A percentile compares a stretch with the other conserved stretches of the same genome.
Evolutionary conservation across 2,888 invertebrate species (phyloP).

Genomic region (Pyralis farinalis): DNA sequence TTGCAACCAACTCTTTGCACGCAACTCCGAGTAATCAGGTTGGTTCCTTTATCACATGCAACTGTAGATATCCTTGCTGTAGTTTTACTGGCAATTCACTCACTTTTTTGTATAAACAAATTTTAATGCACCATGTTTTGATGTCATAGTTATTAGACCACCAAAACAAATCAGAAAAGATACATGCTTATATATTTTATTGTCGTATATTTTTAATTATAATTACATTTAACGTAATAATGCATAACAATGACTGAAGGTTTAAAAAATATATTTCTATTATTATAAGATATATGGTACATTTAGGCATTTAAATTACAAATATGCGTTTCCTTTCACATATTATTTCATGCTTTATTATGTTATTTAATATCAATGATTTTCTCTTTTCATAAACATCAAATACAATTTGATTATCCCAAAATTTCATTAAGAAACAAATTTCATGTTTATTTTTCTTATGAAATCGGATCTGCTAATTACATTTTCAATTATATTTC

Average conservation of each 20-base stretch:
- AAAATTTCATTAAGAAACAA: slow-evolving; percentile 22
- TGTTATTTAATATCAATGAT: slow-evolving; percentile 40
- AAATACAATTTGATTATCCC: slow-evolving; percentile 42
- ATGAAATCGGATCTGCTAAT: slow-evolving; percentile 38
- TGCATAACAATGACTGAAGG: too few species aligned
- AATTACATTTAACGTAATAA: too few species aligned
- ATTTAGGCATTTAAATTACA: not conserved
- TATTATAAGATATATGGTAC: too few species aligned
- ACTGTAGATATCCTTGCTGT: slow-evolving; percentile 50
- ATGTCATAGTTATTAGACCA: slow-evolving; percentile 28
- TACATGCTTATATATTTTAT: not conserved
- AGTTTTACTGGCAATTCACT: slow-evolving; percentile 23
- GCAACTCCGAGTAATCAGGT: slow-evolving; percentile 31
- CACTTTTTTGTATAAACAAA: slow-evolving; percentile 26
- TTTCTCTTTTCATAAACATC: slow-evolving; percentile 80
- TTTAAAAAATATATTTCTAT: too few species aligned
- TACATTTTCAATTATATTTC: slow-evolving; percentile 16
- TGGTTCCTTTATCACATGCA: slow-evolving; percentile 34
- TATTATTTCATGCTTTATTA: slow-evolving; percentile 35
- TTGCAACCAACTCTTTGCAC: slow-evolving; percentile 47
- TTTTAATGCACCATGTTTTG: slow-evolving; percentile 35
- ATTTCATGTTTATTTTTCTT: slow-evolving; percentile 24
- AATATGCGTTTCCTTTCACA: slow-evolving; percentile 10
- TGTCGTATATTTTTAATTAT: too few species aligned
- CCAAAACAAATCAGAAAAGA: slow-evolving; percentile 3